phyloP scores from a whole-genome alignment of 2,113 vertebrate species.

The Sinocyclocheilus maitianheensis region DNA sequence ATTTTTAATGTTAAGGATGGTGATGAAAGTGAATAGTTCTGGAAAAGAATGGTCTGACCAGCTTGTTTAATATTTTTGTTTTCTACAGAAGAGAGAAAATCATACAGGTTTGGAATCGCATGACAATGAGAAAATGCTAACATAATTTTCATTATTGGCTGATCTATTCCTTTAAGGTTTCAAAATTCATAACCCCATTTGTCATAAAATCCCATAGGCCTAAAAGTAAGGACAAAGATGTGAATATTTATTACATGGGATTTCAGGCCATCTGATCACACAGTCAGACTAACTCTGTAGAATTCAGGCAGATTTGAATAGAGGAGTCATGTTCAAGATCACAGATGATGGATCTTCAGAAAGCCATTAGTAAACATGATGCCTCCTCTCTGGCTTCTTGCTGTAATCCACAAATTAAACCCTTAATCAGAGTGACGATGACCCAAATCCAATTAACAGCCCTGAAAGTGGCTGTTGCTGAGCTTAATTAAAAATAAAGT shows the following conservation, averaged over 20 bases:
- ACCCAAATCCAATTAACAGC: conserved; percentile 35
- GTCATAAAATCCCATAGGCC: background rate
- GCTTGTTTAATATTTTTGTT: no score
- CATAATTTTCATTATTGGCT: background rate
- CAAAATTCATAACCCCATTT: background rate
- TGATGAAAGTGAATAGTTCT: background rate
- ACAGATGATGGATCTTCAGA: conserved; percentile 37
- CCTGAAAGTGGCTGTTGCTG: conserved; percentile 10
- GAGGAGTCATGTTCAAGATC: conserved; percentile 17
- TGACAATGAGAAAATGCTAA: background rate
- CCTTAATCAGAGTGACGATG: conserved; percentile 21
- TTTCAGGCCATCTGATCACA: conserved; percentile 37
- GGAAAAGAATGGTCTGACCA: background rate
- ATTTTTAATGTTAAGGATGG: background rate
- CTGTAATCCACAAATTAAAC: conserved; percentile 44
- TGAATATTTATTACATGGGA: conserved; percentile 4
- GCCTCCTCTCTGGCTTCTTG: background rate
- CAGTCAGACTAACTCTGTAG: background rate
- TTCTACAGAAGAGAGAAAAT: background rate
- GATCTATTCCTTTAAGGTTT: background rate
- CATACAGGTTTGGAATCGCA: background rate
- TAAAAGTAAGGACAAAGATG: background rate
- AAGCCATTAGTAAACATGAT: conserved; percentile 37
- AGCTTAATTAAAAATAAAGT: conserved; percentile 35
- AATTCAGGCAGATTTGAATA: conserved; percentile 4